phyloP scores from a whole-genome alignment of 1,140 invertebrate species.

The Mamestra configurata region DNA sequence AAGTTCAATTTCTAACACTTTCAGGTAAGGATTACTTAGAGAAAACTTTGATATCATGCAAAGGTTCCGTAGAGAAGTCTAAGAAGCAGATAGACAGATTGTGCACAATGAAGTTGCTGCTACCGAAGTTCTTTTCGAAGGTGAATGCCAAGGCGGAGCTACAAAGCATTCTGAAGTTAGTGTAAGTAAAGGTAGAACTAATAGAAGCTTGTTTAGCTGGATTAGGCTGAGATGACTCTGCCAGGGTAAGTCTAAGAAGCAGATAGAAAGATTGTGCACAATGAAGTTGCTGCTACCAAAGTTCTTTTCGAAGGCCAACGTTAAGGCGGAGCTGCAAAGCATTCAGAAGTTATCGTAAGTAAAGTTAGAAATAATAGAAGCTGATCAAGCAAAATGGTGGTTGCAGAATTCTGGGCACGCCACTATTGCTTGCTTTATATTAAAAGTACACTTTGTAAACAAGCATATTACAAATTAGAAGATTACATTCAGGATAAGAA shows the following conservation, averaged over 20 bases:
- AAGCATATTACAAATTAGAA: no score
- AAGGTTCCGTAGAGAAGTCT: slow-evolving; percentile 59
- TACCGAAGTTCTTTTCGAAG: slow-evolving; percentile 34
- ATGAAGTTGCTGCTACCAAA: slow-evolving; percentile 46
- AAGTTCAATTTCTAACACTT: no score
- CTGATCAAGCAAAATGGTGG: no score
- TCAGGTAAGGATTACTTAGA: slow-evolving; percentile 56
- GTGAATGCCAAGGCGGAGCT: background rate
- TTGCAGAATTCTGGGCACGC: no score
- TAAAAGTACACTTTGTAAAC: no score
- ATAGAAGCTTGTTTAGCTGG: background rate
- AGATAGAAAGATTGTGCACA: slow-evolving; percentile 60
- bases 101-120: slow-evolving; percentile 52
- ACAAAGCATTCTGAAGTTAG: background rate
- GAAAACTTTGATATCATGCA: slow-evolving; percentile 52
- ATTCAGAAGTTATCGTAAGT: slow-evolving; percentile 1
- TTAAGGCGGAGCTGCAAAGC: background rate
- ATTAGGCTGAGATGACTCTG: background rate
- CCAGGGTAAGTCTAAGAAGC: slow-evolving; percentile 1
- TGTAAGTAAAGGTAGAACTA: background rate
- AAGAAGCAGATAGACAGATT: slow-evolving; percentile 61
- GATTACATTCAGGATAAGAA: no score
- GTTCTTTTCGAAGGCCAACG: slow-evolving; percentile 17
- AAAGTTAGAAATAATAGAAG: background rate
- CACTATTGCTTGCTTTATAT: no score